Percentiles rank a stretch among this genome's conserved stretches.
phyloP scores from a whole-genome alignment of 2,113 vertebrate species.

The Rattus rattus region DNA sequence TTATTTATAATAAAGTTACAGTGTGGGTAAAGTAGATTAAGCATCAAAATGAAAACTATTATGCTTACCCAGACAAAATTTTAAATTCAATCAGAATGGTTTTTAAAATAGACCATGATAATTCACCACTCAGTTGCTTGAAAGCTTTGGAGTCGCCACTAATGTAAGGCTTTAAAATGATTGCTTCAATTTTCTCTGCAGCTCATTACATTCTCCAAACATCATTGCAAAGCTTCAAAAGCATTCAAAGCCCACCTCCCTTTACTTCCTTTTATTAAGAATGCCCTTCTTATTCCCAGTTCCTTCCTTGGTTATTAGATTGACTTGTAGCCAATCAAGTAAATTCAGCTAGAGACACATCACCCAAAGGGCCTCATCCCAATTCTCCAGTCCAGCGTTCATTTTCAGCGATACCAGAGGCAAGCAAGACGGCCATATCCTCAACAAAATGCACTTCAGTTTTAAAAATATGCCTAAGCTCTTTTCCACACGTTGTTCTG shows the following conservation, averaged over 20 bases:
- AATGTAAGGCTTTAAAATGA: slow-evolving; percentile 33
- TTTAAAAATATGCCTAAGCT: slow-evolving; percentile 51
- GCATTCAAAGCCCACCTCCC: neutral
- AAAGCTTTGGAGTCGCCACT: slow-evolving; percentile 34
- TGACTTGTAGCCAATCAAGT: neutral
- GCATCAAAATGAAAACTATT: slow-evolving; percentile 36
- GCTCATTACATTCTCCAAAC: neutral
- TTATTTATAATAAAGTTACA: slow-evolving; percentile 1
- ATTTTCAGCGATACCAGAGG: slow-evolving; percentile 3
- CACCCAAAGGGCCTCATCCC: neutral
- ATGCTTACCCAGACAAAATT: slow-evolving; percentile 17
- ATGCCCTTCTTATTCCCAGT: slow-evolving; percentile 1
- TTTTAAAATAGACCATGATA: slow-evolving; percentile 58
- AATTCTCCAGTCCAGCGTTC: neutral
- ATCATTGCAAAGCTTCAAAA: slow-evolving; percentile 20
- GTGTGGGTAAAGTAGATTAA: slow-evolving; percentile 45
- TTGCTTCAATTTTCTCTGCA: slow-evolving; percentile 49
- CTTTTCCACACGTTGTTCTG: slow-evolving; percentile 52
- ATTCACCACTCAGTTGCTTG: slow-evolving; percentile 35
- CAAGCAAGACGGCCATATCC: slow-evolving; percentile 42
- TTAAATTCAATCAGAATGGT: slow-evolving; percentile 33
- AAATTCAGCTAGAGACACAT: neutral
- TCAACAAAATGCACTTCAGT: slow-evolving; percentile 44
- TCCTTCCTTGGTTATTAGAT: slow-evolving; percentile 15
- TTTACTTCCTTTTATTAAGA: slow-evolving; percentile 56